phyloP scores from a whole-genome alignment of 2,797 vertebrate species.

The Choloepus didactylus region DNA sequence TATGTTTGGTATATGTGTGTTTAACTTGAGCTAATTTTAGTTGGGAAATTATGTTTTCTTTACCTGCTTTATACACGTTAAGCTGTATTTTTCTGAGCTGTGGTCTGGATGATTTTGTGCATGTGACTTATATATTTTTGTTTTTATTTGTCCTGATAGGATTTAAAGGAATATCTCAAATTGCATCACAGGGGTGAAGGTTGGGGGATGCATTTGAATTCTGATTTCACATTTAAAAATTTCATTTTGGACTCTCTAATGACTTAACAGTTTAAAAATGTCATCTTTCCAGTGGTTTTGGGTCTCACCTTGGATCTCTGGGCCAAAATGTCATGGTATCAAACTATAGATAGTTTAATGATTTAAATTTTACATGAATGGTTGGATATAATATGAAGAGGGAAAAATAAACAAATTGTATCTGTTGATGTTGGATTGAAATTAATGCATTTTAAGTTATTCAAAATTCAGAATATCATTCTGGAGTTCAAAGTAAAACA shows the following conservation, averaged over 20 bases:
- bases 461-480: slow-evolving; percentile 52
- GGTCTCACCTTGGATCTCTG: slow-evolving; percentile 6
- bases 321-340: slow-evolving; percentile 38
- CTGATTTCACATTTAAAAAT: slow-evolving; percentile 62
- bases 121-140: slow-evolving; percentile 63
- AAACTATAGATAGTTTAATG: slow-evolving; percentile 39
- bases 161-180: slow-evolving; percentile 51
- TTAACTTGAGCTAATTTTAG: slow-evolving; percentile 85
- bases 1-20: slow-evolving; percentile 76
- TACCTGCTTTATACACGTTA: slow-evolving; percentile 70
- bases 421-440: slow-evolving; percentile 47
- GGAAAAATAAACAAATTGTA: slow-evolving; percentile 29
- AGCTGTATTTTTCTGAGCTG: slow-evolving; percentile 51
- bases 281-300: slow-evolving; percentile 57
- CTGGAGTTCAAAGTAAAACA: slow-evolving; percentile 38
- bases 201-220: background rate
- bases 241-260: slow-evolving; percentile 65
- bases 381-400: slow-evolving; percentile 46
- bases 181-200: background rate
- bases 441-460: slow-evolving; percentile 59
- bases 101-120: slow-evolving; percentile 69
- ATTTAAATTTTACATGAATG: slow-evolving; percentile 32
- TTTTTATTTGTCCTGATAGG: slow-evolving; percentile 27
- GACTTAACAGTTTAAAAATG: slow-evolving; percentile 62
- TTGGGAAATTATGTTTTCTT: slow-evolving; percentile 75